Percentiles rank a stretch among this genome's conserved stretches.
phyloP scores from a whole-genome alignment of 1,140 invertebrate species.

The Hypsibius dujardini region DNA sequence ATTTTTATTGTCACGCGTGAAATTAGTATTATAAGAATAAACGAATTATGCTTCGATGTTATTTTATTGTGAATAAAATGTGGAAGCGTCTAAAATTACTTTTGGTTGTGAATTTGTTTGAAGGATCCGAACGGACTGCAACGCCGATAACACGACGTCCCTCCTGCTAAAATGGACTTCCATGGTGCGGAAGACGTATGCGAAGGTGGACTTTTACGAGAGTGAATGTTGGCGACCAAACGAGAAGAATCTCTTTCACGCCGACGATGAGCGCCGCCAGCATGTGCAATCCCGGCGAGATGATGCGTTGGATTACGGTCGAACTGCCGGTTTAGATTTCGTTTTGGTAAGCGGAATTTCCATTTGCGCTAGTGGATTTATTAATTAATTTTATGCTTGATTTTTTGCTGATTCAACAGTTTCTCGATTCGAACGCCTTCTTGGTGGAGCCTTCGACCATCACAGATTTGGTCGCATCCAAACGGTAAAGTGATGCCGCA shows the following conservation, averaged over 20 bases:
- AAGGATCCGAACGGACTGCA: slow-evolving; percentile 75
- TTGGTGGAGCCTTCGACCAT: slow-evolving; percentile 53
- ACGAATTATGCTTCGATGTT: slow-evolving; percentile 17
- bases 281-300: slow-evolving; percentile 66
- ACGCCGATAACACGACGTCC: slow-evolving; percentile 53
- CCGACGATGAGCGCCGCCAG: slow-evolving; percentile 53
- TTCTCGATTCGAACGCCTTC: slow-evolving; percentile 72
- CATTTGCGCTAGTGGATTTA: too few relatives aligned
- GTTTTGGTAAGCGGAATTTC: slow-evolving; percentile 42
- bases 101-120: slow-evolving; percentile 26
- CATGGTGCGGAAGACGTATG: slow-evolving; percentile 43
- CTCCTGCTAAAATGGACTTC: slow-evolving; percentile 56
- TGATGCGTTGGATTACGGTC: slow-evolving; percentile 50
- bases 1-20: too few relatives aligned
- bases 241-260: slow-evolving; percentile 50
- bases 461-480: slow-evolving; percentile 44
- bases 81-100: slow-evolving; percentile 16
- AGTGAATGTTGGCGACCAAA: slow-evolving; percentile 37
- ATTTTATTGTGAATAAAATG: slow-evolving; percentile 20
- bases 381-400: background rate
- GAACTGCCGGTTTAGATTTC: slow-evolving; percentile 62
- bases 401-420: slow-evolving; percentile 41
- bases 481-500: slow-evolving; percentile 14
- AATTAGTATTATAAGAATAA: background rate
- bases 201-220: slow-evolving; percentile 45